Evolutionary conservation across 2,797 vertebrate genomes (phyloP), one percentile per base, ranked within the genome.

Genomic region (Holocentrus rufus): DNA sequence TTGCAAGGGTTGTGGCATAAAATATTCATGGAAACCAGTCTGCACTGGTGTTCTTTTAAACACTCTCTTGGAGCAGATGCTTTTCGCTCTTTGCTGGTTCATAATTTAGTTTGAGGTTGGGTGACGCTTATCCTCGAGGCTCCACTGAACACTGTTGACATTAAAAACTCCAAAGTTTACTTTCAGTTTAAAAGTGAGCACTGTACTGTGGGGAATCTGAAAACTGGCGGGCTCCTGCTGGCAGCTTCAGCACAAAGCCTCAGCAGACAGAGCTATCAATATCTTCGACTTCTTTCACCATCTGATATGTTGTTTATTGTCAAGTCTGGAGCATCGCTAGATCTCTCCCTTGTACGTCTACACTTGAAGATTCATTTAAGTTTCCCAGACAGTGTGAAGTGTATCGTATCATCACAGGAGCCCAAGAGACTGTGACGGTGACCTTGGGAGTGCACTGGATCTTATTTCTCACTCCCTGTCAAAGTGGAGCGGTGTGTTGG

Each of bases 261-360:
- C 34, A 5, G 65, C 77, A 88, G 82, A 88, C 82, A 71, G 72
- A 79, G 22, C 82, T 86, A 87, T 91, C 89, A 79, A 90, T 90
- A 89, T 73, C 65, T 89, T 92, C 58, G 78, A 87, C 85, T 87
- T 85, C 84, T 83, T 86, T 85, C 85, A 86, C 81, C 84, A 88
- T 89, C 83, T 88, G 88, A 92, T 90, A 88, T 80, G 85, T 87
- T 91, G 85, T 92, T 88, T 88, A 87, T 87, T 87, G 86, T 88
- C 77, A 82, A 78, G 87, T 76, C 80, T 89, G 76, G 70, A 85
- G 70, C 81, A 77, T 81, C 11, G 20, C 79, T 81, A 84, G 71
- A 82, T 82, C 83, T 58, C 72, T 85, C 76, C 71, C 71, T 83
- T 88, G 81, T 89, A 77, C 56, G 27, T 81, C 73, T 77, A 78